Evolutionary conservation across 1,140 invertebrate genomes (phyloP), one percentile per base, ranked within the genome.

Genomic region (Heliothis virescens): DNA sequence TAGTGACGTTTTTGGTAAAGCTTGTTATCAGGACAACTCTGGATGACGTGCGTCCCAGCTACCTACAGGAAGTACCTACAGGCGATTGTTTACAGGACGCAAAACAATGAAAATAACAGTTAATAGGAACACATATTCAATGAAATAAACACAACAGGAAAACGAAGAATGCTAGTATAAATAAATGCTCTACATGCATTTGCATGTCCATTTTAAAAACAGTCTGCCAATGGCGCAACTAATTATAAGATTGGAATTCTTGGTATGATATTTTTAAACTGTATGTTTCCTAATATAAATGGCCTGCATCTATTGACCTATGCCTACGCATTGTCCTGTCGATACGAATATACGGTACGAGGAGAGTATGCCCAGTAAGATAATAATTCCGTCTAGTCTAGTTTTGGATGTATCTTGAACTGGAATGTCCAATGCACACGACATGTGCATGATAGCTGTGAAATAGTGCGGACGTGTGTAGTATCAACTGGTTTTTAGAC

Each of bases 1-100:
- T 18, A 29, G 67, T 83, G 84, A 82, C 75, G 84, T 82, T 83
- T 85, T 85, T 83, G 52, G 69, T 82, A 50, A 76, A 79, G 76
- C n/a, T n/a, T 67, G 52, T 76, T 79, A 84, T 82, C 81, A 41
- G 12, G 72, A 47, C 13, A 47, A 16, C 74, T 47, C 57, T 10
- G 13, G 18, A 80, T 82, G 78, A 77, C 73, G 73, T 82, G 65
- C 11, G 2, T 65, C n/a, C 26, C 4, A 53, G 41, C 13, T 41
- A 50, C 50, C 50, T 78, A 78, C 76, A 50, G 75, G 52, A 67
- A 21, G 13, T 41, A 29, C n/a, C n/a, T n/a, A n/a, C 13, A 78
- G 48, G 67, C 34, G 34, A 41, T 52, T 59, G 26, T 48, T 53
- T 41, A 53, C 50, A 71, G 77, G 47, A 60, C 48, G 69, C 53